Evolutionary conservation across 2,888 invertebrate genomes (phyloP).

Genomic region (Tetheella fluctuosa): DNA sequence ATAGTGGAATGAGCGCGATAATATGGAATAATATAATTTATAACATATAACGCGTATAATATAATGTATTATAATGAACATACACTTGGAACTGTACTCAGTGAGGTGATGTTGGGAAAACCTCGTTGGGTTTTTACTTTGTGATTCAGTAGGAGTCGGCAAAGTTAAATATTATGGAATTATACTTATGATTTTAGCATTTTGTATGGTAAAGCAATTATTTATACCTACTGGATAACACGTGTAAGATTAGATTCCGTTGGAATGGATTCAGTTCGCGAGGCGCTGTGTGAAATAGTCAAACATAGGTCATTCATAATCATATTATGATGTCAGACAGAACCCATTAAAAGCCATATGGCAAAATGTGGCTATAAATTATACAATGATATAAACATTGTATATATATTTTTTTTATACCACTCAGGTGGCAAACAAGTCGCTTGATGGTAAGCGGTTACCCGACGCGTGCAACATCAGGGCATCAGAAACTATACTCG

Average conservation of each 20-base stretch:
- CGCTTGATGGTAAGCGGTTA: too few species aligned
- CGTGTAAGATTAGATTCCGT: not conserved
- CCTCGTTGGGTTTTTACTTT: constrained; percentile 55
- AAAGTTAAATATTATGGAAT: constrained; percentile 21
- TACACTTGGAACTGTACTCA: constrained; percentile 24
- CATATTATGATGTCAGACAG: constrained; percentile 40
- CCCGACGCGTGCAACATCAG: too few species aligned
- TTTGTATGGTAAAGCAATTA: not conserved
- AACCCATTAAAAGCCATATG: constrained; percentile 13
- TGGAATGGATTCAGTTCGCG: not conserved
- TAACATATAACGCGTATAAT: constrained; percentile 3
- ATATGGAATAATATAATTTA: not conserved
- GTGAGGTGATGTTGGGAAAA: constrained; percentile 43
- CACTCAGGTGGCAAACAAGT: too few species aligned
- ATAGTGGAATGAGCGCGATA: not conserved
- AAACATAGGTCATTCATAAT: constrained; percentile 31
- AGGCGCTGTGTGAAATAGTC: constrained; percentile 22
- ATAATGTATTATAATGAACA: constrained; percentile 21
- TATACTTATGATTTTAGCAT: constrained; percentile 3
- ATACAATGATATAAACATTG: too few species aligned
- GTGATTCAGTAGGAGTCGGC: constrained; percentile 47
- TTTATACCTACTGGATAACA: not conserved
- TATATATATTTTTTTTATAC: too few species aligned
- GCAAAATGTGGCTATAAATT: not conserved
- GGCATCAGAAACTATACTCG: too few species aligned